These are phyloP conservation scores for Threskiornis aethiopicus DNA, from an alignment of 2,797 vertebrate genomes.

Conservation along the genomic window DNA sequence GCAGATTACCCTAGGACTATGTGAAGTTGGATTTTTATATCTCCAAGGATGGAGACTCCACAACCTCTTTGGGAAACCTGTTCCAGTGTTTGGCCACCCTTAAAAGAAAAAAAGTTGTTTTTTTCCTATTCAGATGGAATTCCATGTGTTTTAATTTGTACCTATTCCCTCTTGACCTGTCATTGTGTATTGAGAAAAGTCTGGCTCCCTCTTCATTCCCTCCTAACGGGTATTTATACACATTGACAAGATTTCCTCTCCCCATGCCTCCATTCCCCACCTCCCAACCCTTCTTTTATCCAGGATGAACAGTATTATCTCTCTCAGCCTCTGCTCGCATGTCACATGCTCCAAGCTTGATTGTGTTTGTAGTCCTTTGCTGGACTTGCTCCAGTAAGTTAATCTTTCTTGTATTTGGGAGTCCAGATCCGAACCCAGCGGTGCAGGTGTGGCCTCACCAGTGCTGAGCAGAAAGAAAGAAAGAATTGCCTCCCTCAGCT, in stretches of 20 bases:
- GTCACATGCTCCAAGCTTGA: not conserved
- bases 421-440: not conserved
- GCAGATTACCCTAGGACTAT: not conserved
- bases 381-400: not conserved
- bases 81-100: not conserved
- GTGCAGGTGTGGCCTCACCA: not conserved
- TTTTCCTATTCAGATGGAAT: not conserved
- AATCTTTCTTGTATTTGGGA: not conserved
- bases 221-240: not conserved
- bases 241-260: not conserved
- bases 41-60: not conserved
- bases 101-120: not conserved
- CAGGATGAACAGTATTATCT: not conserved
- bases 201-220: not conserved
- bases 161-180: not conserved
- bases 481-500: not conserved
- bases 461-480: not conserved
- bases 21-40: not conserved
- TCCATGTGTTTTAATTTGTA: not conserved
- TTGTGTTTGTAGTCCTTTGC: not conserved
- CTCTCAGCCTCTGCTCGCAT: not conserved
- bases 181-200: not conserved
- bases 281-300: not conserved
- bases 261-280: not conserved
- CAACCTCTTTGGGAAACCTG: not conserved